Conservation (phyloP, 2,888 invertebrate species). For the Clivina fossor region DNA sequence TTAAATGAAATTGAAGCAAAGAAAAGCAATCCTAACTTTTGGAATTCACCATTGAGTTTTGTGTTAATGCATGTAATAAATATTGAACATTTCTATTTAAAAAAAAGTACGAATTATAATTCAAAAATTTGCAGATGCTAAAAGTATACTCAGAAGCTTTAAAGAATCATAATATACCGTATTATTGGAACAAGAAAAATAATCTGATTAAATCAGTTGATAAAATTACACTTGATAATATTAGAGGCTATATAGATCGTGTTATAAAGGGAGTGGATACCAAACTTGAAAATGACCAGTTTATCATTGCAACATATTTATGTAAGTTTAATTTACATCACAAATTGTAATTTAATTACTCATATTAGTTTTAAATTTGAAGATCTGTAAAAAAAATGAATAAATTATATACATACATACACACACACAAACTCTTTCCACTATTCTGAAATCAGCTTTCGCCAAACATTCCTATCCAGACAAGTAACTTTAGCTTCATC, state of each 20-base stretch:
- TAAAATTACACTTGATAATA: constrained; percentile 47
- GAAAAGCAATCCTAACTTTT: constrained; percentile 41
- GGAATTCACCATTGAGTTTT: constrained; percentile 42
- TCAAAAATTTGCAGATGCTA: constrained; percentile 49
- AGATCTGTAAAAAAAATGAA: no score
- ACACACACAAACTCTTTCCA: no score
- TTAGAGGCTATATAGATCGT: constrained; percentile 50
- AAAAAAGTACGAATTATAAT: no score
- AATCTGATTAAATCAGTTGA: constrained; percentile 50
- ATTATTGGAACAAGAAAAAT: constrained; percentile 50
- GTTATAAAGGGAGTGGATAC: constrained; percentile 52
- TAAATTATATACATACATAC: no score
- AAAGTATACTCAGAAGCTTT: constrained; percentile 44
- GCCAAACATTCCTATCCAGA: no score
- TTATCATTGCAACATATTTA: constrained; percentile 44
- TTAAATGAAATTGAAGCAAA: constrained; percentile 47
- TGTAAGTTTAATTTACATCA: constrained; percentile 49
- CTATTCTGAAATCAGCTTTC: no score
- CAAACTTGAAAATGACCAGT: constrained; percentile 42
- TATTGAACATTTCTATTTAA: no score
- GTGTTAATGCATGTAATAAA: constrained; percentile 44
- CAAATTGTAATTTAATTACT: no score
- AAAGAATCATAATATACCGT: constrained; percentile 43
- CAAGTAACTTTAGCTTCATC: no score
- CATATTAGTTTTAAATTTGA: no score